Conservation (phyloP, 2,113 vertebrate species). For the Tachysurus fulvidraco region DNA sequence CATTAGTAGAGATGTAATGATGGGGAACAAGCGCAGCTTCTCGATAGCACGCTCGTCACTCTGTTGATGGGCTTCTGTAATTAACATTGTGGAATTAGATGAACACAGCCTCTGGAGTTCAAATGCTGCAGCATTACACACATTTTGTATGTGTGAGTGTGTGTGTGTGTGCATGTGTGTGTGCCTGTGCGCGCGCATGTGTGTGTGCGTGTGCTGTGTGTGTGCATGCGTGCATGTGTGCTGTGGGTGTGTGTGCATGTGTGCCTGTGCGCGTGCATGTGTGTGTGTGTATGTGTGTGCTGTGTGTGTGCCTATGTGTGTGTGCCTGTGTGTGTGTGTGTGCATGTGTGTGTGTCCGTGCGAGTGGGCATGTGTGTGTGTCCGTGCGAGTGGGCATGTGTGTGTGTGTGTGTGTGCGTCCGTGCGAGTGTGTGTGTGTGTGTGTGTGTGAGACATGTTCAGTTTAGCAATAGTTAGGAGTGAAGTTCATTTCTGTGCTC, state of each 20-base stretch:
- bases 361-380: no score
- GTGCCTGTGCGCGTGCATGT: no score
- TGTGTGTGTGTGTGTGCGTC: no score
- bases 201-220: no score
- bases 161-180: not conserved
- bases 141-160: not conserved
- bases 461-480: not conserved
- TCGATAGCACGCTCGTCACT: slow-evolving; percentile 42
- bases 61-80: slow-evolving; percentile 51
- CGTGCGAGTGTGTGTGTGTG: no score
- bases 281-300: no score
- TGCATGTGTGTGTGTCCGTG: no score
- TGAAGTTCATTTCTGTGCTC: not conserved
- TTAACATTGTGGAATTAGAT: slow-evolving; percentile 48
- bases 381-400: not conserved
- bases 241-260: not conserved
- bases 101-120: slow-evolving; percentile 29
- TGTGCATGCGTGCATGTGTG: no score
- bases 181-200: no score
- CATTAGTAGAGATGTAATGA: slow-evolving; percentile 52
- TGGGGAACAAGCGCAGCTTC: slow-evolving; percentile 39
- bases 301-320: no score
- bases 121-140: slow-evolving; percentile 17
- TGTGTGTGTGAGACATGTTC: no score
- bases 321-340: not conserved